Conservation (phyloP, 1,140 invertebrate species). For the Drosophila orena region DNA sequence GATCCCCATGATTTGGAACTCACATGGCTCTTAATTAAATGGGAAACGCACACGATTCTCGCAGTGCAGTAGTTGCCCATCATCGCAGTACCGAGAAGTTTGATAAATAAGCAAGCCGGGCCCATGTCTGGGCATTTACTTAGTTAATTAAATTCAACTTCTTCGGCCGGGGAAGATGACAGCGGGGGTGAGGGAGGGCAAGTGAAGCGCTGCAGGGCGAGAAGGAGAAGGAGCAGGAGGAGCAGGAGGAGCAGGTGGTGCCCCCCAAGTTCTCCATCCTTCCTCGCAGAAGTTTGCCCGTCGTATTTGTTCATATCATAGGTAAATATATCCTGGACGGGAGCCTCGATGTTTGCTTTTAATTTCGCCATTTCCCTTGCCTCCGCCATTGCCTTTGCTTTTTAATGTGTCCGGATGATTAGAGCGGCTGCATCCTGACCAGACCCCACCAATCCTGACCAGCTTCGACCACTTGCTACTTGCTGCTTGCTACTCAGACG, state of each 20-base stretch:
- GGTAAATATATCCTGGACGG: conserved; percentile 59
- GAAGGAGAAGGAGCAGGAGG: conserved; percentile 24
- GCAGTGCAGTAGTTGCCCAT: conserved; percentile 35
- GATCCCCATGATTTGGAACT: neutral
- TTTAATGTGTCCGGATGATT: conserved; percentile 48
- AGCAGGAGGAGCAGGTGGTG: conserved; percentile 17
- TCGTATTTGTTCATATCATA: conserved; percentile 69
- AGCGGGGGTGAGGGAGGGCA: conserved; percentile 33
- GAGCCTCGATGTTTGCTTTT: conserved; percentile 68
- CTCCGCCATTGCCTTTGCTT: conserved; percentile 27
- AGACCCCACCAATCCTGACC: neutral
- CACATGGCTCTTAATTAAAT: neutral
- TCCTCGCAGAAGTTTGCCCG: conserved; percentile 49
- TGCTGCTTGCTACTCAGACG: no score
- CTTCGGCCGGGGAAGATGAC: conserved; percentile 50
- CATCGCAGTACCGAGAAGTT: conserved; percentile 43
- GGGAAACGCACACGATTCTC: neutral
- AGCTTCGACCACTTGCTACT: conserved; percentile 3
- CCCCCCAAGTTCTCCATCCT: conserved; percentile 3
- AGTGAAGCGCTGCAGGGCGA: conserved; percentile 39
- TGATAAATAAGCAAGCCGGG: conserved; percentile 58
- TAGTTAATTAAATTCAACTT: conserved; percentile 83
- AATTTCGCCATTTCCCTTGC: conserved; percentile 54
- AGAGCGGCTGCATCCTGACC: conserved; percentile 38
- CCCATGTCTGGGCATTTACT: conserved; percentile 80